phyloP scores from a whole-genome alignment of 1,140 invertebrate genomes.

The Chrysoperla carnea region DNA sequence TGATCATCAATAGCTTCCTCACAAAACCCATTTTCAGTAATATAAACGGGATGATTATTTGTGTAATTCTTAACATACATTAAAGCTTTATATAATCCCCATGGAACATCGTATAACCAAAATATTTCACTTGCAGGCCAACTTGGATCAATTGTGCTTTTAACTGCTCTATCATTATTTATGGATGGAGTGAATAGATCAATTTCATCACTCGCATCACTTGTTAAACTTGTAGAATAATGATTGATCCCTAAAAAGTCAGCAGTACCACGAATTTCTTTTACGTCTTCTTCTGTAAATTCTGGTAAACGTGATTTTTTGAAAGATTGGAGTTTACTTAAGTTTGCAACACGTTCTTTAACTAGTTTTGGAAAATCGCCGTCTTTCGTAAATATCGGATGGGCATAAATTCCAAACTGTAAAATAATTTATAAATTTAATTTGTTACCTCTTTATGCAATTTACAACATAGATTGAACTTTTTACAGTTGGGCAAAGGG shows the following conservation, averaged over 20 bases:
- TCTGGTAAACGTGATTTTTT: constrained; percentile 23
- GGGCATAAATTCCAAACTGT: constrained; percentile 40
- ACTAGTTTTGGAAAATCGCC: constrained; percentile 45
- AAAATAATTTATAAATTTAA: constrained; percentile 7
- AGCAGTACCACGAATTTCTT: constrained; percentile 14
- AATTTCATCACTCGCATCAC: constrained; percentile 17
- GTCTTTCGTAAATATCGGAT: constrained; percentile 36
- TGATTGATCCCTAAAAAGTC: constrained; percentile 13
- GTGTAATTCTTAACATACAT: constrained; percentile 33
- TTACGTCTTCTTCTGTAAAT: constrained; percentile 18
- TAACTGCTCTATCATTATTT: constrained; percentile 27
- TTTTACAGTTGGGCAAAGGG: too few species aligned
- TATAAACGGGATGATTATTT: constrained; percentile 29
- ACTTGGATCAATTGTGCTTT: constrained; percentile 1
- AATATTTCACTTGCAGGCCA: constrained; percentile 1
- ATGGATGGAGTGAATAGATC: constrained; percentile 27
- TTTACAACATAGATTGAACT: too few species aligned
- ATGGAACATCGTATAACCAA: constrained; percentile 21
- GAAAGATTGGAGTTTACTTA: constrained; percentile 31
- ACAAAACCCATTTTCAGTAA: constrained; percentile 41
- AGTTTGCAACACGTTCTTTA: constrained; percentile 28
- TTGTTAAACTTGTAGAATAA: constrained; percentile 30
- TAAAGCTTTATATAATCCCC: constrained; percentile 30
- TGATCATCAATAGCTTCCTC: constrained; percentile 27
- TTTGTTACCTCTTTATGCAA: too few species aligned